phyloP scores from a whole-genome alignment of 1,140 invertebrate species.

The Drosophila takahashii region DNA sequence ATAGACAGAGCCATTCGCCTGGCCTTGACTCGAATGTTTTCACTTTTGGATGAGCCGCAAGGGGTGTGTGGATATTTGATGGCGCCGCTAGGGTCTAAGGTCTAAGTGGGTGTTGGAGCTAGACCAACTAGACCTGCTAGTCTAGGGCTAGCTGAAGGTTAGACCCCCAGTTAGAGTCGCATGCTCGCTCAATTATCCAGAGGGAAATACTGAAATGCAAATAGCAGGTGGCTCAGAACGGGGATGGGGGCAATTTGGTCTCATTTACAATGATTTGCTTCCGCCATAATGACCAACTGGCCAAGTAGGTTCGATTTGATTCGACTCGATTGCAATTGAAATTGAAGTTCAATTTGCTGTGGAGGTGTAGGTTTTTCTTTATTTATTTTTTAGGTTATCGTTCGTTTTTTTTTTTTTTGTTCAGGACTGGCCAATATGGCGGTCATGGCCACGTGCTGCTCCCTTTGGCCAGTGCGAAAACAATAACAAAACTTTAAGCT shows the following conservation, averaged over 20 bases:
- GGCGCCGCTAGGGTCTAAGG: background rate
- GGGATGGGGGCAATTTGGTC: slow-evolving; percentile 48
- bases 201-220: slow-evolving; percentile 32
- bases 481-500: slow-evolving; percentile 42
- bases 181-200: slow-evolving; percentile 68
- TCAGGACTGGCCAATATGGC: slow-evolving; percentile 19
- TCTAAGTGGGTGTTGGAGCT: slow-evolving; percentile 4
- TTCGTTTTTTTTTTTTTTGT: background rate
- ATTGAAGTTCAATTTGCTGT: slow-evolving; percentile 43
- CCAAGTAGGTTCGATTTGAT: slow-evolving; percentile 31
- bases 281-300: slow-evolving; percentile 42
- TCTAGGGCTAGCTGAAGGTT: slow-evolving; percentile 33
- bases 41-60: slow-evolving; percentile 46
- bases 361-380: slow-evolving; percentile 26
- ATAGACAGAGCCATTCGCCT: slow-evolving; percentile 39
- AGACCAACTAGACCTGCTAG: background rate
- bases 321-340: slow-evolving; percentile 39
- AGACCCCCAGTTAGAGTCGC: slow-evolving; percentile 36
- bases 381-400: no score
- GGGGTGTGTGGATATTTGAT: background rate
- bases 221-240: slow-evolving; percentile 4
- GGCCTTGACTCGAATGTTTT: slow-evolving; percentile 67
- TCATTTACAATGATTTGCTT: slow-evolving; percentile 71
- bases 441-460: slow-evolving; percentile 65
- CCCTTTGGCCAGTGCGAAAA: slow-evolving; percentile 8